phyloP scores from a whole-genome alignment of 92 coral and sea anemone species.

The Umimayanthus kanabou region DNA sequence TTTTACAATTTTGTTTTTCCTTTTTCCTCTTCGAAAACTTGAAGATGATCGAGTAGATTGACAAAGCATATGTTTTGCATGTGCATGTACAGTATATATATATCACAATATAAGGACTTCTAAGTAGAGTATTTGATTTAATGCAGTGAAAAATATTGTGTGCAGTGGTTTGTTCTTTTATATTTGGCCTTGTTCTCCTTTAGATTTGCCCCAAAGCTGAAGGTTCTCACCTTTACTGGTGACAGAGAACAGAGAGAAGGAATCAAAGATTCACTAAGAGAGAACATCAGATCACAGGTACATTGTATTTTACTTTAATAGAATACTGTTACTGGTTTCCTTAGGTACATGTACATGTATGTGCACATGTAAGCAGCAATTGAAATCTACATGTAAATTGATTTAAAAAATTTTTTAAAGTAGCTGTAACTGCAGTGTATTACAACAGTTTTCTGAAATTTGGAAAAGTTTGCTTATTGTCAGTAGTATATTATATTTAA shows the following conservation, averaged over 20 bases:
- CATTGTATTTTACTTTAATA: constrained; percentile 35
- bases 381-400: not conserved
- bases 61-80: no score
- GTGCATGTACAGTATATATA: no score
- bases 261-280: constrained; percentile 55
- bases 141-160: not conserved
- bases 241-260: constrained; percentile 78
- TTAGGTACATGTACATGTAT: no score
- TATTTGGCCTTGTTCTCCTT: not conserved
- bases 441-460: no score
- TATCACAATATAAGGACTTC: no score
- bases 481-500: no score
- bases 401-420: no score
- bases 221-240: constrained; percentile 69
- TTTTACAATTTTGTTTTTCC: no score
- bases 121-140: not conserved
- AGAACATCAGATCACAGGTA: constrained; percentile 40
- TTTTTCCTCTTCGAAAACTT: no score
- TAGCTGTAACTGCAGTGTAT: no score
- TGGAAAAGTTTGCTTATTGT: no score
- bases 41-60: no score
- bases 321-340: not conserved
- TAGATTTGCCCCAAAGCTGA: constrained; percentile 71
- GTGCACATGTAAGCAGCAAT: not conserved
- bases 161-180: not conserved